Percentiles rank a stretch among this genome's conserved stretches.
These are phyloP conservation scores for Lacanobia oleracea DNA, from an alignment of 2,888 invertebrate species.

Conservation along the genomic window DNA sequence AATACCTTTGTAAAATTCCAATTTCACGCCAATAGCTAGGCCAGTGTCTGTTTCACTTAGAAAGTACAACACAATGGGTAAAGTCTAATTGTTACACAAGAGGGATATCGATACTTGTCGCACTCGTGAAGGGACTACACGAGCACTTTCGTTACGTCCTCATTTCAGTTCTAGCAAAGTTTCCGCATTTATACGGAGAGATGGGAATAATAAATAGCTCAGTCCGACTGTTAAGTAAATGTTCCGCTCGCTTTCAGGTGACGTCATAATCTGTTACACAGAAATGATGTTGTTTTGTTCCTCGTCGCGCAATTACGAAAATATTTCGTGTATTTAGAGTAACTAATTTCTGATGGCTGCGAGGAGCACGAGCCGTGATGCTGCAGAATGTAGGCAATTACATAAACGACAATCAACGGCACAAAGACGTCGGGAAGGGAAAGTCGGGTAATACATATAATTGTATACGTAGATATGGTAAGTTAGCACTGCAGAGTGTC, in stretches of 20 bases:
- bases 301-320: conserved; percentile 79
- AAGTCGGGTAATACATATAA: conserved; percentile 85
- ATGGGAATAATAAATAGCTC: conserved; percentile 64
- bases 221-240: conserved; percentile 55
- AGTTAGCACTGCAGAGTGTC: conserved; percentile 75
- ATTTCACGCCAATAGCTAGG: conserved; percentile 79
- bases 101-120: conserved; percentile 77
- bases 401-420: conserved; percentile 87
- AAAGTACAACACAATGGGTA: conserved; percentile 82
- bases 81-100: conserved; percentile 81
- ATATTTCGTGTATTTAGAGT: conserved; percentile 77
- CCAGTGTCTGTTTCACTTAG: conserved; percentile 80
- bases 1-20: conserved; percentile 77
- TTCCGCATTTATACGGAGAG: conserved; percentile 53
- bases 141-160: conserved; percentile 57
- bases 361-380: conserved; percentile 74
- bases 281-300: conserved; percentile 75
- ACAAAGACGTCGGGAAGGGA: conserved; percentile 84
- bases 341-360: conserved; percentile 78
- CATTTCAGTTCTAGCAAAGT: conserved; percentile 57
- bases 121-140: conserved; percentile 64
- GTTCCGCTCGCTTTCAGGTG: conserved; percentile 60
- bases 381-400: conserved; percentile 83
- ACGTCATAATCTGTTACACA: conserved; percentile 67
- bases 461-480: conserved; percentile 85